A percentile compares a stretch with the other conserved stretches of the same genome.
Evolutionary conservation across 2,888 invertebrate genomes (phyloP).

Genomic region (Melolontha melolontha): DNA sequence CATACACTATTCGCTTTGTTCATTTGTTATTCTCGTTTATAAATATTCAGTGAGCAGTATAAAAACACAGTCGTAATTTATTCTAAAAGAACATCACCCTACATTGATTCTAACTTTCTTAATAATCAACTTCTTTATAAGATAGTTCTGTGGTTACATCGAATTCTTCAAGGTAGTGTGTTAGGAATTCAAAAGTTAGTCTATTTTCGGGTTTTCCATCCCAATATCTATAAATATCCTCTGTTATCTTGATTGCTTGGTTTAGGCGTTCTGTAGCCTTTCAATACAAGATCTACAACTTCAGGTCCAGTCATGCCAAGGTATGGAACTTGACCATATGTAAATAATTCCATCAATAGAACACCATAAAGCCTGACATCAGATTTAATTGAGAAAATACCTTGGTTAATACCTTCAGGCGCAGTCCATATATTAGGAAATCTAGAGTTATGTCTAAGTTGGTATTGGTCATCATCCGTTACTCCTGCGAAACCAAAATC

Average conservation of each 20-base stretch:
- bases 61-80: constrained; percentile 35
- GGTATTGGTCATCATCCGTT: constrained; percentile 98
- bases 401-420: constrained; percentile 95
- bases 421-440: constrained; percentile 99
- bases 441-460: constrained; percentile 93
- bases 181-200: constrained; percentile 97
- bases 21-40: constrained; percentile 14
- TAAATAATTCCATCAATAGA: constrained; percentile 93
- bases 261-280: constrained; percentile 97
- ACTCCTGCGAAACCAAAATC: constrained; percentile 98
- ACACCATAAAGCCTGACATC: constrained; percentile 99
- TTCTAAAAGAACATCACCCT: constrained; percentile 33
- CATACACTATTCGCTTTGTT: constrained; percentile 32
- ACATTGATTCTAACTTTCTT: constrained; percentile 29
- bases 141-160: constrained; percentile 97
- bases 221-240: constrained; percentile 97
- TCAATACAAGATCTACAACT: constrained; percentile 95
- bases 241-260: constrained; percentile 91
- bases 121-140: constrained; percentile 80
- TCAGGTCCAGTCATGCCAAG: constrained; percentile 97
- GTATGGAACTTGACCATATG: constrained; percentile 97
- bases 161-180: constrained; percentile 97
- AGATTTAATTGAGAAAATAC: constrained; percentile 97
- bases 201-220: constrained; percentile 93
- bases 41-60: constrained; percentile 30